Evolutionary conservation across 2,888 invertebrate genomes (phyloP).

Genomic region (Chirona hameri): DNA sequence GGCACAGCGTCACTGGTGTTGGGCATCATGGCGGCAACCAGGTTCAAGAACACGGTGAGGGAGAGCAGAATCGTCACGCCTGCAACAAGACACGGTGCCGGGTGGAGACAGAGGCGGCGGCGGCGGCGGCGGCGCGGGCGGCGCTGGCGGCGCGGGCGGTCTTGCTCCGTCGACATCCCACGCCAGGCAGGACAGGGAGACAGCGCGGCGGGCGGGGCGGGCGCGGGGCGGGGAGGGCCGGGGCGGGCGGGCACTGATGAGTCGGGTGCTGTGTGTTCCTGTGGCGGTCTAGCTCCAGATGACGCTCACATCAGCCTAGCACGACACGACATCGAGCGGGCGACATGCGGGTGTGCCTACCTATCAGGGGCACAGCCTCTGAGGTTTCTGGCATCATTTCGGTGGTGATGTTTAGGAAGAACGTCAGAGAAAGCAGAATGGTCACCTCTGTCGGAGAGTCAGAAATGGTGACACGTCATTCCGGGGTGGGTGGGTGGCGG

Average conservation of each 20-base stretch:
- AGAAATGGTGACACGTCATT: background rate
- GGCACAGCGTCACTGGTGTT: constrained; percentile 99
- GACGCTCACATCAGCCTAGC: background rate
- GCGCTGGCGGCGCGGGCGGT: background rate
- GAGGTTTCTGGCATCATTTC: constrained; percentile 62
- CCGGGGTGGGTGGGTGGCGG: background rate
- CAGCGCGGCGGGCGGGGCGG: background rate
- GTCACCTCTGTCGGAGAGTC: constrained; percentile 51
- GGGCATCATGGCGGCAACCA: constrained; percentile 96
- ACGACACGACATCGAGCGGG: background rate
- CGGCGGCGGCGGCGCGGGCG: background rate
- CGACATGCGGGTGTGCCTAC: constrained; percentile 44
- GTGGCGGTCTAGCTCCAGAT: background rate
- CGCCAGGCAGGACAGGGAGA: background rate
- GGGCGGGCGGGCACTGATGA: background rate
- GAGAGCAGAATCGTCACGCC: constrained; percentile 95
- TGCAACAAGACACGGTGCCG: constrained; percentile 54
- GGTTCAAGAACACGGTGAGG: constrained; percentile 95
- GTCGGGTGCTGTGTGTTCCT: background rate
- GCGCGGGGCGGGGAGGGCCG: background rate
- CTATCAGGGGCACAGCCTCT: constrained; percentile 60
- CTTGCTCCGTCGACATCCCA: background rate
- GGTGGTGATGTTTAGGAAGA: constrained; percentile 60
- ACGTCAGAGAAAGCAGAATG: constrained; percentile 59
- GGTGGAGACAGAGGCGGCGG: background rate